These are phyloP conservation scores for Caenorhabditis imperialis DNA, from an alignment of 2,888 invertebrate species.

Conservation along the genomic window DNA sequence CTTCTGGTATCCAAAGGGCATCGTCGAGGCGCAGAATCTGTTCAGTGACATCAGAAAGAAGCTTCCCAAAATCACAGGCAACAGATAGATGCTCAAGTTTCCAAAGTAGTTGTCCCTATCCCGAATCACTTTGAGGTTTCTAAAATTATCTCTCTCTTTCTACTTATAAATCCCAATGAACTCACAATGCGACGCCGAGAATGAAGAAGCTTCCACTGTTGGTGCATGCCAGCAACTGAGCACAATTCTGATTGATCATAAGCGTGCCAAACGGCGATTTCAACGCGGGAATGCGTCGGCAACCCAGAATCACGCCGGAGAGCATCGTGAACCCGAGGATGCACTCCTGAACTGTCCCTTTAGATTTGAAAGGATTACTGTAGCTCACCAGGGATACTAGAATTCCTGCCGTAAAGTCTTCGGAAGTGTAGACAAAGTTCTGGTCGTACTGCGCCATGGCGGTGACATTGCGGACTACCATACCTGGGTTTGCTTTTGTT, in stretches of 20 bases:
- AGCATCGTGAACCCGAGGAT: slow-evolving; percentile 11
- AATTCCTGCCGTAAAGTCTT: slow-evolving; percentile 9
- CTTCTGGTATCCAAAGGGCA: slow-evolving; percentile 5
- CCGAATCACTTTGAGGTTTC: slow-evolving; percentile 1
- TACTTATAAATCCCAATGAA: neutral
- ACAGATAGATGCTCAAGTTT: slow-evolving; percentile 13
- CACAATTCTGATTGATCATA: slow-evolving; percentile 26
- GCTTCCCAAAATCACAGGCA: slow-evolving; percentile 8
- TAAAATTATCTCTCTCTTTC: neutral
- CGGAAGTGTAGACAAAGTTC: neutral
- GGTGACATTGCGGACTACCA: slow-evolving; percentile 16
- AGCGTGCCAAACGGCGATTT: slow-evolving; percentile 22
- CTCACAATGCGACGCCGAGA: slow-evolving; percentile 22
- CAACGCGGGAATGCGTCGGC: slow-evolving; percentile 8
- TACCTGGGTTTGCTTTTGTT: neutral
- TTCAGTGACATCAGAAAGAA: slow-evolving; percentile 36
- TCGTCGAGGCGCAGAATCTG: slow-evolving; percentile 15
- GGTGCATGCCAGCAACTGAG: slow-evolving; percentile 22
- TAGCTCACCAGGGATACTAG: slow-evolving; percentile 15
- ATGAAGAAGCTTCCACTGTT: slow-evolving; percentile 29
- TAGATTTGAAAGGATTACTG: neutral
- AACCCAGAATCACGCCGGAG: slow-evolving; percentile 4
- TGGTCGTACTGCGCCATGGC: neutral
- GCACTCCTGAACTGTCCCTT: slow-evolving; percentile 17
- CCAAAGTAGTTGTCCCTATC: slow-evolving; percentile 1